Percentiles rank a stretch among this genome's conserved stretches.
Conservation (phyloP, 2,888 invertebrate species). For the Drosophila dives region DNA sequence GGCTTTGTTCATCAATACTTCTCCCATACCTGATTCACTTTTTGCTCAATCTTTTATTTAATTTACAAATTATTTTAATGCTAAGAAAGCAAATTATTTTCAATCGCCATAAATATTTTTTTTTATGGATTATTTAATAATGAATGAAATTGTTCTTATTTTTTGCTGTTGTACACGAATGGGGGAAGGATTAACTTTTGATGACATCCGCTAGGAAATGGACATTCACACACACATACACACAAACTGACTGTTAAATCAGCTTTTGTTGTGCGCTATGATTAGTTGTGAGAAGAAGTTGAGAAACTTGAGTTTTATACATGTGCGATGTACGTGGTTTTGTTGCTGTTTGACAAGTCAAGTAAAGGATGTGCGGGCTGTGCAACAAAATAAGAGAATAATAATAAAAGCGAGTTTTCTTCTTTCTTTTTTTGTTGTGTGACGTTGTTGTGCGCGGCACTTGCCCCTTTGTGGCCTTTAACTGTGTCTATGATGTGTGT, state of each 20-base stretch:
- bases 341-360: constrained; percentile 69
- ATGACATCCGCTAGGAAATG: background rate
- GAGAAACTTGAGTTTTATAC: constrained; percentile 1
- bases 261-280: constrained; percentile 2
- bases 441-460: constrained; percentile 16
- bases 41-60: background rate
- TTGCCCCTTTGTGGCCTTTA: constrained; percentile 38
- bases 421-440: background rate
- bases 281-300: constrained; percentile 10
- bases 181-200: background rate
- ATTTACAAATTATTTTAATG: background rate
- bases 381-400: constrained; percentile 25
- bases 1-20: background rate
- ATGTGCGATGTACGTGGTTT: constrained; percentile 3
- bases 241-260: background rate
- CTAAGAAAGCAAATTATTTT: background rate
- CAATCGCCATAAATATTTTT: background rate
- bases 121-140: background rate
- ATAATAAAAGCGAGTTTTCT: constrained; percentile 44
- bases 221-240: background rate
- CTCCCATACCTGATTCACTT: background rate
- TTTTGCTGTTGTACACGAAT: too few relatives aligned
- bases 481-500: constrained; percentile 26
- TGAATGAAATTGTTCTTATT: background rate
- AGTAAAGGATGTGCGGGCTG: constrained; percentile 54